Evolutionary conservation across 1,140 invertebrate genomes (phyloP).

Genomic region (Drosophila bifasciata): DNA sequence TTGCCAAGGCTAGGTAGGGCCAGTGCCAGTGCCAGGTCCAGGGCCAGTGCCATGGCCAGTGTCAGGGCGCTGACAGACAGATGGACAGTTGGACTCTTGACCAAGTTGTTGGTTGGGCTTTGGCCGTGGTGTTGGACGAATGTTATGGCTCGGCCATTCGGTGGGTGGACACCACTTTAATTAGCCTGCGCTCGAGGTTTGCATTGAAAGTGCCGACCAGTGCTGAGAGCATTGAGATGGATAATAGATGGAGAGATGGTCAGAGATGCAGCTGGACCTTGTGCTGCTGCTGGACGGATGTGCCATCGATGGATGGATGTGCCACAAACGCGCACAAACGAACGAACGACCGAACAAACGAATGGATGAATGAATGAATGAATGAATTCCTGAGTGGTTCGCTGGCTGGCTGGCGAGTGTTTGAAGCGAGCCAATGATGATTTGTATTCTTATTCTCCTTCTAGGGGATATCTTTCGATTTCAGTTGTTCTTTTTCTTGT

Average conservation of each 20-base stretch:
- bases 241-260: conserved; percentile 29
- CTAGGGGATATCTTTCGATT: conserved; percentile 25
- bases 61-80: conserved; percentile 64
- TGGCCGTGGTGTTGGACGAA: neutral
- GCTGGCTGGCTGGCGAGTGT: conserved; percentile 29
- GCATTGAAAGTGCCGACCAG: conserved; percentile 67
- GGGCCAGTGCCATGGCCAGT: conserved; percentile 31
- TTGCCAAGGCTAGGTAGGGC: conserved; percentile 3
- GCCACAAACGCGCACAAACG: conserved; percentile 41
- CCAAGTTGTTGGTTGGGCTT: conserved; percentile 36
- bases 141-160: conserved; percentile 19
- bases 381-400: conserved; percentile 57
- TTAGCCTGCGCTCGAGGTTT: conserved; percentile 66
- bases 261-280: neutral
- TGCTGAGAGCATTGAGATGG: conserved; percentile 28
- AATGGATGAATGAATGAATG: conserved; percentile 56
- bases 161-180: conserved; percentile 81
- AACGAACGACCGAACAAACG: conserved; percentile 45
- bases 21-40: conserved; percentile 32
- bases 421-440: conserved; percentile 73
- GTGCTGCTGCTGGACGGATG: conserved; percentile 14
- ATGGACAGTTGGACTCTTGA: conserved; percentile 41
- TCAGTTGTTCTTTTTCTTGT: conserved; percentile 29
- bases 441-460: conserved; percentile 28
- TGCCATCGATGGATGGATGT: conserved; percentile 32